phyloP scores from a whole-genome alignment of 2,888 invertebrate species.

The Chrysopilus asiliformis region DNA sequence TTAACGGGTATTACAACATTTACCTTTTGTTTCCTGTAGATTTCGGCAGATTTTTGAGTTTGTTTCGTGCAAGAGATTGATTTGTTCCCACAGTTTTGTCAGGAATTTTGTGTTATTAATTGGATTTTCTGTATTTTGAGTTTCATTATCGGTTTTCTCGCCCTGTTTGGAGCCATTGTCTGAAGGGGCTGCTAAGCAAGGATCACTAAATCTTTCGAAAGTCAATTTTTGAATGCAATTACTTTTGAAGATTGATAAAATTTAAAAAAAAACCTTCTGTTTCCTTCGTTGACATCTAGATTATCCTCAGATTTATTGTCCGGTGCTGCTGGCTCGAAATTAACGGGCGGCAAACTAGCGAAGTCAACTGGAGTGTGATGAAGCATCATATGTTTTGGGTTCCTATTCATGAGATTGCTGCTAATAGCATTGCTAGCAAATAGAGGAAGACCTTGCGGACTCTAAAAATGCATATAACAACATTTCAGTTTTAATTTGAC shows the following conservation, averaged over 20 bases:
- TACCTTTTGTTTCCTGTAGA: constrained; percentile 58
- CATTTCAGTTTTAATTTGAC: background rate
- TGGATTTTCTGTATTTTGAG: constrained; percentile 8
- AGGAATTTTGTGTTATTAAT: constrained; percentile 32
- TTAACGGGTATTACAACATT: constrained; percentile 11
- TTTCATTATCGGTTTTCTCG: constrained; percentile 26
- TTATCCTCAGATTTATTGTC: constrained; percentile 10
- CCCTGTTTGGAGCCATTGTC: constrained; percentile 34
- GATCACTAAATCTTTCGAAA: constrained; percentile 36
- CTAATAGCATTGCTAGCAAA: background rate
- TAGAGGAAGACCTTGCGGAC: background rate
- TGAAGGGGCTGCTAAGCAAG: constrained; percentile 33
- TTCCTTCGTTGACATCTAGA: constrained; percentile 10
- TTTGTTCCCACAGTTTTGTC: constrained; percentile 54
- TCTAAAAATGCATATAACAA: background rate
- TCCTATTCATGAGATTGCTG: background rate
- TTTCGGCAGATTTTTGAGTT: constrained; percentile 64
- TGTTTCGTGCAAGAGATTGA: constrained; percentile 52
- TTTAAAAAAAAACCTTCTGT: constrained; percentile 13
- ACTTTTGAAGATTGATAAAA: no score
- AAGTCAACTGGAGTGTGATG: constrained; percentile 38
- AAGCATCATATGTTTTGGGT: constrained; percentile 1
- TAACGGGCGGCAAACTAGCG: constrained; percentile 58
- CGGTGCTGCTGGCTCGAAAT: constrained; percentile 35
- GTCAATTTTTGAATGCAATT: no score